Base-by-base conservation (phyloP, 1,140 invertebrate genomes). In the Drosophila carrolli region DNA sequence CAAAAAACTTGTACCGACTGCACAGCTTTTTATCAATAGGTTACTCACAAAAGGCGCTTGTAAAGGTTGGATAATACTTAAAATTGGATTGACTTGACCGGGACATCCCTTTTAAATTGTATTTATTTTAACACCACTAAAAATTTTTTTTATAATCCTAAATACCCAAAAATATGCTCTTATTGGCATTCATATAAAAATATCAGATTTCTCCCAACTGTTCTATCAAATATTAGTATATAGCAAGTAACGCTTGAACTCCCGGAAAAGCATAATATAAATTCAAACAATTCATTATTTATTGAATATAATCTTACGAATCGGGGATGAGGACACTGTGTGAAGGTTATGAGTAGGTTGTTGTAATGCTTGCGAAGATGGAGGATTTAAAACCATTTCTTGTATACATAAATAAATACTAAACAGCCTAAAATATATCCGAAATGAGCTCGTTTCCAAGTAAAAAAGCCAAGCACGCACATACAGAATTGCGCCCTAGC, bases 321-420 rank as follows among this genome's bases (percentile, higher is more conserved):
- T 55, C 44, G 16, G 59, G 44, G 37, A 53, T 74, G 57, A 55
- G 32, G 54, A 55, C 38, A 62, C 29, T 41, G 44, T 51, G n/a
- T 16, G 13, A 13, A 35, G 13, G 29, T 16, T 1, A 14, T 43
- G 35, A 27, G 38, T 66, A 29, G 29, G 37, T 51, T 50, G 58
- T 63, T 75, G 58, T 65, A 65, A 65, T 74, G 72, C 72, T 74
- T 55, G 70, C 11, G 44, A 40, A 38, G 48, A 46, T 47, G 32
- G 70, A 62, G 73, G 53, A 66, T 53, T 53, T 51, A 66, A 41
- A 47, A 76, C 27, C 43, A 29, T 35, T 27, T 9, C 16, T 13
- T 59, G 47, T 27, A 48, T 48, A 75, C 60, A 75, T 75, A 76
- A 76, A 76, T 76, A 76, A 76, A 58, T 75, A 58, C 73, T 76